Base-by-base conservation (phyloP, 2,888 invertebrate genomes). In the Acronicta psi region DNA sequence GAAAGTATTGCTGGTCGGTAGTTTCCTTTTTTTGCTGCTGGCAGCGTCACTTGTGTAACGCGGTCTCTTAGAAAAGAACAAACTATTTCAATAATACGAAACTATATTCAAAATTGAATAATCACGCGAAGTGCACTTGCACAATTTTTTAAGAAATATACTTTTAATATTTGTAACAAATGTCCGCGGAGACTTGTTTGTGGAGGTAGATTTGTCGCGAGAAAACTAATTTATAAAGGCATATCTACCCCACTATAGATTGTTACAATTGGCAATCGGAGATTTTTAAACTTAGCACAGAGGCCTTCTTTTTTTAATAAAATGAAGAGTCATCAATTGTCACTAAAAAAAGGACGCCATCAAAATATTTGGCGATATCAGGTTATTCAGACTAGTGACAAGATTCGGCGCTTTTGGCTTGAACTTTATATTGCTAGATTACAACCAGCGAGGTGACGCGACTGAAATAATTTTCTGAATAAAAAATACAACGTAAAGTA, bases 401-500 rank as follows among this genome's bases (percentile, higher is more conserved):
- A 36, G 41, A 18, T 59, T n/a, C 37, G 47, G 38, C 40, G 37
- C 50, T 20, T 37, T 46, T 31, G 45, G 65, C 40, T 45, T 53
- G 31, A 36, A 29, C 37, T 36, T 46, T 43, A 37, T 37, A 43
- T 54, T 18, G 55, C 42, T 56, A 37, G n/a, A n/a, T 29, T 29
- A 56, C 43, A 37, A 36, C 23, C 55, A 49, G 13, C 47, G 16
- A 34, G 42, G 53, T 59, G 46, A 59, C 46, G 53, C 53, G 40
- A 38, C 53, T 60, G 20, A 59, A 31, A 65, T 73, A 51, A 34
- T 60, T 64, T 61, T 69, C 46, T 73, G 69, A 62, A 20, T 64
- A 57, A 55, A 67, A 57, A 68, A 64, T 52, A 62, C 69, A 77
- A 77, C 77, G 57, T 61, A 79, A 69, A 77, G 77, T 77, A 77